Conservation (phyloP, 2,888 invertebrate genomes). For the Callimorpha dominula region DNA sequence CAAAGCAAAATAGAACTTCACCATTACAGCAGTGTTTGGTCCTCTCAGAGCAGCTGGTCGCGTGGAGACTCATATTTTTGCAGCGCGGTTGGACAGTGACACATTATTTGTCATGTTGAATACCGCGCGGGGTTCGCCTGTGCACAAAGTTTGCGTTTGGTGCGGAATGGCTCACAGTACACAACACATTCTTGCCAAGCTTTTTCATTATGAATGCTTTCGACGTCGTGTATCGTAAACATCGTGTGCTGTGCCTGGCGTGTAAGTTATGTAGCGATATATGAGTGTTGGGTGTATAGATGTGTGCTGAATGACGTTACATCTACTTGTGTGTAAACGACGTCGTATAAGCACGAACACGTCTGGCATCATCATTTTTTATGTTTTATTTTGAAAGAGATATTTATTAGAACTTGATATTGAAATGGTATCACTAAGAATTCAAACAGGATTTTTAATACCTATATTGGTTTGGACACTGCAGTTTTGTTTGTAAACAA, state of each 20-base stretch:
- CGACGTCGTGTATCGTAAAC: background rate
- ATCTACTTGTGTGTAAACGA: background rate
- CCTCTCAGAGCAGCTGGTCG: background rate
- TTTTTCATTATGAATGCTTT: slow-evolving; percentile 4
- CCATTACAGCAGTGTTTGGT: background rate
- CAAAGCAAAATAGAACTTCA: background rate
- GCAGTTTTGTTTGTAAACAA: too few species aligned
- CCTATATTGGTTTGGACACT: too few species aligned
- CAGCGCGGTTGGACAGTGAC: background rate
- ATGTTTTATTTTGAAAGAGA: too few species aligned
- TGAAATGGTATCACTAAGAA: too few species aligned
- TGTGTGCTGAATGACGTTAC: background rate
- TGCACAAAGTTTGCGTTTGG: background rate
- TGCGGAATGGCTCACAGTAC: background rate
- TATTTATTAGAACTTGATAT: too few species aligned
- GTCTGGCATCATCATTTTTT: too few species aligned
- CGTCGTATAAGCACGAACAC: too few species aligned
- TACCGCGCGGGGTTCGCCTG: background rate
- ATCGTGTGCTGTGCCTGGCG: background rate
- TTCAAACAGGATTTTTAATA: too few species aligned
- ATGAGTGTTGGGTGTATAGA: background rate
- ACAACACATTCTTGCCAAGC: background rate
- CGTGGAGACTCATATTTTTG: background rate
- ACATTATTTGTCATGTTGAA: background rate
- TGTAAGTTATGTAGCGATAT: background rate